phyloP scores from a whole-genome alignment of 2,888 invertebrate species.

The Diaperis boleti region DNA sequence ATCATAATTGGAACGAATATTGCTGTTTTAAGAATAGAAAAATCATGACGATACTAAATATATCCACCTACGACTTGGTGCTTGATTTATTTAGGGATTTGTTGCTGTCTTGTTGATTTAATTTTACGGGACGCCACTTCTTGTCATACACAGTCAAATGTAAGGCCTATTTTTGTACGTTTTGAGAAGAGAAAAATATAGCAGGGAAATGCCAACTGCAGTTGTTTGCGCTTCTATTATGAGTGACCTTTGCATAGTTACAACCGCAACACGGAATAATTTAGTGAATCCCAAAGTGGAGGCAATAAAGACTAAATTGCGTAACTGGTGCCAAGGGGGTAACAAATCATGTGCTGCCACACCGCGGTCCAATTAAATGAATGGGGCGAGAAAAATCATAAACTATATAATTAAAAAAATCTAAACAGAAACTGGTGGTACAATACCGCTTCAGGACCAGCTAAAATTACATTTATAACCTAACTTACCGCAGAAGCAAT shows the following conservation, averaged over 20 bases:
- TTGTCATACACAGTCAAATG: neutral
- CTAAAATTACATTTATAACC: no score
- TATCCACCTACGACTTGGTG: no score
- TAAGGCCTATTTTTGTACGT: neutral
- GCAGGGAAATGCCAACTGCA: neutral
- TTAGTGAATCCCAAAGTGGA: neutral
- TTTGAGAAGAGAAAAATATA: neutral
- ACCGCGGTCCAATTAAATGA: no score
- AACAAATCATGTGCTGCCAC: no score
- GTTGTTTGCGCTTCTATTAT: slow-evolving; percentile 1
- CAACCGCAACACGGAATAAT: neutral
- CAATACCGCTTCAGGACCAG: no score
- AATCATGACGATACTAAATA: no score
- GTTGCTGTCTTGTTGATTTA: slow-evolving; percentile 6
- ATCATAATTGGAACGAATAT: slow-evolving; percentile 1
- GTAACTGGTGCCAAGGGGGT: no score
- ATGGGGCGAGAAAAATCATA: no score
- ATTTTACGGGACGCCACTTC: neutral
- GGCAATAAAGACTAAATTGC: neutral
- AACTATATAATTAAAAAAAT: no score
- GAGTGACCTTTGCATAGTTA: neutral
- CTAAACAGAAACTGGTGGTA: no score
- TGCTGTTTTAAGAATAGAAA: neutral
- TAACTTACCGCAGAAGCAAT: no score
- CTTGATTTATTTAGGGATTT: neutral